Evolutionary conservation across 2,113 vertebrate species (phyloP), one percentile per base, ranked within the genome.

Genomic region (Spermophilus dauricus): DNA sequence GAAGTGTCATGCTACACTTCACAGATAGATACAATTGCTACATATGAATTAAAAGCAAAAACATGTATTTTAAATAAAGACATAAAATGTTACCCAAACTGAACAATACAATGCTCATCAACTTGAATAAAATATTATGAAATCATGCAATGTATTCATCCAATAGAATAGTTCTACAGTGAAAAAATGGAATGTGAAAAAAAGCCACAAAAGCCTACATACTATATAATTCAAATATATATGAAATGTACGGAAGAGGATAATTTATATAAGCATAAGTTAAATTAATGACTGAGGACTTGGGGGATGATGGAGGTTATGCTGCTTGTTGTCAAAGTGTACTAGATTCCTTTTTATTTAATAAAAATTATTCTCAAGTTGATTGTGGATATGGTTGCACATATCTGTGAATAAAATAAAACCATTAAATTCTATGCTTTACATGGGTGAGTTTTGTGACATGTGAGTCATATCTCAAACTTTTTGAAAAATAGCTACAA

Each of bases 261-360:
- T 75, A 75, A 45, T 48, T 10, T 39, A 63, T 73, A 32, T 0
- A 63, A 32, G 18, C 13, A 65, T 5, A 80, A 72, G 34, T 2
- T 18, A 73, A 10, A 42, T 63, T 20, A 8, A 9, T 34, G 4
- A 30, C 1, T 65, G 37, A 48, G 4, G 34, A 1, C 22, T 48
- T 20, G 1, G 28, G 4, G 5, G 20, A 65, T 8, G 2, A n/a
- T 8, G 28, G 7, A 1, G 1, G 26, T 61, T 72, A 63, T 7
- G 30, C 37, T 10, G 8, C 22, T 26, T 16, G 34, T 6, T 37
- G 10, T 2, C 34, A 10, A 93, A 30, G 9, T 1, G 0, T 58
- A 6, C 17, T 24, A 8, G 5, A 8, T 63, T 94, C 5, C 9
- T 72, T 61, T 11, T 58, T 20, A 32, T 39, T 18, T n/a, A n/a